Percentiles rank a stretch among this genome's conserved stretches.
These are phyloP conservation scores for Platanista minor DNA, from an alignment of 2,113 vertebrate species.

Conservation along the genomic window DNA sequence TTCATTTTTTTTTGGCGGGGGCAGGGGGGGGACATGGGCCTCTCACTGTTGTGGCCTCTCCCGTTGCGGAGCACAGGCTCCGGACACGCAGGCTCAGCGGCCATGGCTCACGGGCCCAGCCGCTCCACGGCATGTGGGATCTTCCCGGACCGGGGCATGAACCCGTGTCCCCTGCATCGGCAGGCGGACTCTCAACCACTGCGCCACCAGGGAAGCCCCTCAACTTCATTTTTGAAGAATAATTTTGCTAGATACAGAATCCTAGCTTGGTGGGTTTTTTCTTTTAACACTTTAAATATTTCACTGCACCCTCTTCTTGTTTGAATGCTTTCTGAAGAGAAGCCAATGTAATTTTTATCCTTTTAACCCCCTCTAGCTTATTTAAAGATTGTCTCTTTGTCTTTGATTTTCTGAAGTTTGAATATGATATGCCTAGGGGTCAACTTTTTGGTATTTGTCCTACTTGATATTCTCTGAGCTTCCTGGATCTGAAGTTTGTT, in stretches of 20 bases:
- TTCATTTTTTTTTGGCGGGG: too few relatives aligned
- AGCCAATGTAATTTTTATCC: background rate
- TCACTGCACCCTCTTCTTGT: background rate
- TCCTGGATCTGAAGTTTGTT: background rate
- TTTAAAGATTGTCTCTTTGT: background rate
- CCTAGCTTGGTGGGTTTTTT: background rate
- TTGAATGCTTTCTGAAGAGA: background rate
- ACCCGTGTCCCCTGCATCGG: too few relatives aligned
- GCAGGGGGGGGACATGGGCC: too few relatives aligned
- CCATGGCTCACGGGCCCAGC: too few relatives aligned
- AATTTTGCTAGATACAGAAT: background rate
- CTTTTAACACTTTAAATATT: background rate
- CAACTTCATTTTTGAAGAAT: background rate
- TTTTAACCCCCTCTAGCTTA: background rate
- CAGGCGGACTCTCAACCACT: too few relatives aligned
- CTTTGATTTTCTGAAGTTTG: background rate
- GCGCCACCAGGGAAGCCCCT: too few relatives aligned
- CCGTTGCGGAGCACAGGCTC: too few relatives aligned
- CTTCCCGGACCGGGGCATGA: too few relatives aligned
- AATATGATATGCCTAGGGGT: background rate
- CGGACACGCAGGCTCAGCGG: too few relatives aligned
- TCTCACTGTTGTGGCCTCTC: too few relatives aligned
- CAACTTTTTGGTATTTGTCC: background rate
- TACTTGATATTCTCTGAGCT: background rate
- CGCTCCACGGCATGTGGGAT: too few relatives aligned